Evolutionary conservation across 1,140 invertebrate genomes (phyloP).

Genomic region (Drosophila navojoa): DNA sequence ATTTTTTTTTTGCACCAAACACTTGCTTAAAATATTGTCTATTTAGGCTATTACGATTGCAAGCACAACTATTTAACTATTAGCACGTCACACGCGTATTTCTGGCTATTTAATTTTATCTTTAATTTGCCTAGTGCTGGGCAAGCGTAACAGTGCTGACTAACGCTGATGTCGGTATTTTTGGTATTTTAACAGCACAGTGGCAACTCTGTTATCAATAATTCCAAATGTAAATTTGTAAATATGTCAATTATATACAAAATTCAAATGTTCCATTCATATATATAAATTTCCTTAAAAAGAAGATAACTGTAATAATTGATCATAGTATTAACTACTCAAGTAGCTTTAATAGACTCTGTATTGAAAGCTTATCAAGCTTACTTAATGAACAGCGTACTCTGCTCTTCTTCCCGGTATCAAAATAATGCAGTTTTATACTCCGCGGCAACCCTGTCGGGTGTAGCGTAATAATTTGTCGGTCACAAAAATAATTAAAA

Average conservation of each 20-base stretch:
- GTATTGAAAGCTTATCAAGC: neutral
- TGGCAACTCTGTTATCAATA: neutral
- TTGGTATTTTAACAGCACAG: conserved; percentile 18
- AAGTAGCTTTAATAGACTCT: neutral
- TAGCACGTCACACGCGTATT: conserved; percentile 52
- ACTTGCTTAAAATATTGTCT: conserved; percentile 60
- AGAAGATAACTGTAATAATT: no score
- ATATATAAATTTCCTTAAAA: no score
- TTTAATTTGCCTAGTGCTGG: conserved; percentile 46
- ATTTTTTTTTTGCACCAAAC: conserved; percentile 65
- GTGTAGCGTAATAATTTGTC: conserved; percentile 45
- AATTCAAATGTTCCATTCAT: neutral
- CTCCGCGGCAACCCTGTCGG: conserved; percentile 44
- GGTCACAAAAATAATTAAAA: conserved; percentile 40
- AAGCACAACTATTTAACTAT: conserved; percentile 46
- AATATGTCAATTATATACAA: neutral
- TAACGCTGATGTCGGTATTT: conserved; percentile 12
- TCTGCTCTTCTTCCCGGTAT: neutral
- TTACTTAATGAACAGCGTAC: conserved; percentile 10
- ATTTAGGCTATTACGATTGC: conserved; percentile 50
- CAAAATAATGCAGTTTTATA: conserved; percentile 21
- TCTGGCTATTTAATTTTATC: conserved; percentile 53
- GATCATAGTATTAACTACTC: no score
- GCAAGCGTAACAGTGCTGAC: conserved; percentile 29
- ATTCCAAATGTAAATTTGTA: neutral